These are phyloP conservation scores for Gastrophysa polygoni DNA, from an alignment of 2,888 invertebrate species.

Conservation along the genomic window DNA sequence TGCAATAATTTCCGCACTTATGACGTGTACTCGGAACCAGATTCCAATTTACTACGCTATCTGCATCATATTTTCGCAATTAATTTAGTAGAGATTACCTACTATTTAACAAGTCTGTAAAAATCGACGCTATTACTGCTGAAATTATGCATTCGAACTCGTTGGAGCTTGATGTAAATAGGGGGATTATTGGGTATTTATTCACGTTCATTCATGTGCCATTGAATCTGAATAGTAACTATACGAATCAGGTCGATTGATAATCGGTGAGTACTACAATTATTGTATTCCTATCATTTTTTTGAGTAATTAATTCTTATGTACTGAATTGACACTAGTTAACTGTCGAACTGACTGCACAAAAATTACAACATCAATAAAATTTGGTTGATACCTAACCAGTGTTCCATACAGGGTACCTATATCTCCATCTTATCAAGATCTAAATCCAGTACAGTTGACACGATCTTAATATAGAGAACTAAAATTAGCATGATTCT, in stretches of 20 bases:
- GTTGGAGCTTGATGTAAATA: slow-evolving; percentile 16
- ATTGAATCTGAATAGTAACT: not conserved
- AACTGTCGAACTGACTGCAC: too few relatives aligned
- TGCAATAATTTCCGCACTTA: slow-evolving; percentile 55
- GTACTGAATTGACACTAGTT: too few relatives aligned
- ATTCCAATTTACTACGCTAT: slow-evolving; percentile 52
- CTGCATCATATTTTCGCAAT: slow-evolving; percentile 47
- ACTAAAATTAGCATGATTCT: too few relatives aligned
- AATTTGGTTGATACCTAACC: too few relatives aligned
- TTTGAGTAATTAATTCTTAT: too few relatives aligned
- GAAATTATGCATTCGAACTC: slow-evolving; percentile 17
- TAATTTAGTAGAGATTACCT: slow-evolving; percentile 45
- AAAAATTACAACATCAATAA: too few relatives aligned
- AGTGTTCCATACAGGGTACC: too few relatives aligned
- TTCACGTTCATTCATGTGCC: not conserved
- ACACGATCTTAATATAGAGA: too few relatives aligned
- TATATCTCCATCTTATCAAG: too few relatives aligned
- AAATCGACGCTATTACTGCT: slow-evolving; percentile 26
- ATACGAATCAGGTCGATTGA: not conserved
- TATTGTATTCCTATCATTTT: too few relatives aligned
- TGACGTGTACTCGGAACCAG: slow-evolving; percentile 55
- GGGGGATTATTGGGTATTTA: slow-evolving; percentile 43
- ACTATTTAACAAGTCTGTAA: slow-evolving; percentile 38
- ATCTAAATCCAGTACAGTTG: too few relatives aligned
- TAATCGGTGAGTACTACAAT: too few relatives aligned